Percentiles rank a stretch among this genome's conserved stretches.
Evolutionary conservation across 2,888 invertebrate species (phyloP).

Genomic region (Caenorhabditis virilis): DNA sequence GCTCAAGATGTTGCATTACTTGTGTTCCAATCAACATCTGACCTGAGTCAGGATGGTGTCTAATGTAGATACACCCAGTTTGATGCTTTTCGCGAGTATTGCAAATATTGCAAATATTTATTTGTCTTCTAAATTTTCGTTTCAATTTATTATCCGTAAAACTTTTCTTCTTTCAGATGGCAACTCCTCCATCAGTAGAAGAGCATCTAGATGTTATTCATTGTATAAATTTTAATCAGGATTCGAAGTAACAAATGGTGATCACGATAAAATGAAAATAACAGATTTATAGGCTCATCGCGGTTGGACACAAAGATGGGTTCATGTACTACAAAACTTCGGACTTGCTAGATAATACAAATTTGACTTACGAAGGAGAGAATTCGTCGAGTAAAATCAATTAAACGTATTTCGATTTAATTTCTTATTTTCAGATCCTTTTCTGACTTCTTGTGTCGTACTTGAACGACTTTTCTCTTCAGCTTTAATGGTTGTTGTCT

Average conservation of each 20-base stretch:
- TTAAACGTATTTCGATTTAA: background rate
- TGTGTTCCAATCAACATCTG: too few relatives aligned
- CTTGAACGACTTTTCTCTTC: constrained; percentile 96
- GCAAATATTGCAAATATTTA: too few relatives aligned
- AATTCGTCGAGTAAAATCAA: constrained; percentile 15
- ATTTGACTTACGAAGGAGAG: constrained; percentile 34
- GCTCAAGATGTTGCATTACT: too few relatives aligned
- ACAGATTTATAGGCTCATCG: constrained; percentile 76
- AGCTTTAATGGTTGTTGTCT: constrained; percentile 92
- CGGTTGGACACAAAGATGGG: constrained; percentile 88
- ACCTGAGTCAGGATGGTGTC: too few relatives aligned
- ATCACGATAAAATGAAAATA: background rate
- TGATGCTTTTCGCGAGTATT: too few relatives aligned
- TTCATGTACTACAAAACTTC: constrained; percentile 87
- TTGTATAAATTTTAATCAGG: constrained; percentile 88
- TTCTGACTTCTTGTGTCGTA: constrained; percentile 31
- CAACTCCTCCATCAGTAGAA: constrained; percentile 4
- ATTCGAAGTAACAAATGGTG: constrained; percentile 84
- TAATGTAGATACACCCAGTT: too few relatives aligned
- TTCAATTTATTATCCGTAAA: too few relatives aligned
- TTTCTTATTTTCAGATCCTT: constrained; percentile 11
- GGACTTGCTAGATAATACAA: constrained; percentile 73
- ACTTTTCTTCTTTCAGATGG: constrained; percentile 10
- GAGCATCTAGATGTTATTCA: constrained; percentile 18
- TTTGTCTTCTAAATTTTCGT: too few relatives aligned